These are phyloP conservation scores for Poecile atricapillus DNA, from an alignment of 2,113 vertebrate genomes.

Conservation along the genomic window DNA sequence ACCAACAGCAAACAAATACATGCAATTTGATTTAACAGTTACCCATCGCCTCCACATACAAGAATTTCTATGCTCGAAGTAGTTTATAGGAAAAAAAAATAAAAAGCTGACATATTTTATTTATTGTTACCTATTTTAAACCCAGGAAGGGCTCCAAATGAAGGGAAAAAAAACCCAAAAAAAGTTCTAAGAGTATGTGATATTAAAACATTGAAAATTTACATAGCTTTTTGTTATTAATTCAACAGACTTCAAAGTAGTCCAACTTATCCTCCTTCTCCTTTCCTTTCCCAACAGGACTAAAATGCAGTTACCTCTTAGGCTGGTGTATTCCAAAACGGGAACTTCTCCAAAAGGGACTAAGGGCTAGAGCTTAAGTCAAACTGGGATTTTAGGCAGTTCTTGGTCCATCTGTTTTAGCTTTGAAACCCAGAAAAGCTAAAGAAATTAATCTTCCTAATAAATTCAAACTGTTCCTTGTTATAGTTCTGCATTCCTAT, in stretches of 20 bases:
- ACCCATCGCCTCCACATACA: not conserved
- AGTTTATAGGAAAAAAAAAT: accelerated
- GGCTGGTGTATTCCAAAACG: not conserved
- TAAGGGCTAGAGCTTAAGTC: not conserved
- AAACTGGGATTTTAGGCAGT: not conserved
- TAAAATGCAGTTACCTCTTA: not conserved
- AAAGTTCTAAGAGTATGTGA: not conserved
- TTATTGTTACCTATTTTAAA: not conserved
- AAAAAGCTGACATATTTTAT: not conserved
- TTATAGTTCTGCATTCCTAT: not conserved
- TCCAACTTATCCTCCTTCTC: not conserved
- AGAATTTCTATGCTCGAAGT: not conserved
- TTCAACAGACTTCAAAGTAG: not conserved
- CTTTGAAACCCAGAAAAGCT: not conserved
- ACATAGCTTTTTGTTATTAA: not conserved
- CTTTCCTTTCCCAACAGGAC: not conserved
- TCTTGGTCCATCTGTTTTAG: not conserved
- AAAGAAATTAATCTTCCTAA: not conserved
- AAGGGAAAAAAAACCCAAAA: not conserved
- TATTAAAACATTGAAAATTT: not conserved
- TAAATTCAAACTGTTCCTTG: not conserved
- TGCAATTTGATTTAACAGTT: not conserved
- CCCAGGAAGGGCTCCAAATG: accelerated
- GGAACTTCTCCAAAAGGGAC: not conserved
- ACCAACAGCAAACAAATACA: not conserved